Percentiles rank a stretch among this genome's conserved stretches.
These are phyloP conservation scores for Acrossocheilus fasciatus DNA, from an alignment of 2,797 vertebrate species.

Conservation along the genomic window DNA sequence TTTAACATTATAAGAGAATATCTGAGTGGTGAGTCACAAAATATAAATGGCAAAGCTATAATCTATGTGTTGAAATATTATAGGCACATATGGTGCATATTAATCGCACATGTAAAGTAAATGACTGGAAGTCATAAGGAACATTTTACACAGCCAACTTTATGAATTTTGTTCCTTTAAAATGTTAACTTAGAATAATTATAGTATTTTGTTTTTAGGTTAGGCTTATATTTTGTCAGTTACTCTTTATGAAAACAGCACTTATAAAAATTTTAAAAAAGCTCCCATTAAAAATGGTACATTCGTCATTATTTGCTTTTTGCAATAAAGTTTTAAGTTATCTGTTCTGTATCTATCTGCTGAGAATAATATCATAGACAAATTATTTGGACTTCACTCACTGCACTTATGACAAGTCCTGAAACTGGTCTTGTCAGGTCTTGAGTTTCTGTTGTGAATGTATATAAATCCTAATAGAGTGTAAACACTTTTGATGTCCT, in stretches of 20 bases:
- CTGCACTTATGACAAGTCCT: not conserved
- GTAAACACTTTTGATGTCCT: slow-evolving; percentile 8
- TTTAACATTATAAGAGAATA: slow-evolving; percentile 42
- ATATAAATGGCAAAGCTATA: slow-evolving; percentile 8
- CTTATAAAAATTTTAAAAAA: not conserved
- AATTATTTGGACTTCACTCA: not conserved
- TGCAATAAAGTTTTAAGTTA: not conserved
- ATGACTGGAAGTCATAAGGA: slow-evolving; percentile 6
- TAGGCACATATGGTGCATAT: slow-evolving; percentile 32
- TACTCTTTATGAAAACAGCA: not conserved
- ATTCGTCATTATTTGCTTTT: not conserved
- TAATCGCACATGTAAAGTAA: slow-evolving; percentile 27
- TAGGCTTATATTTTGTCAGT: not conserved
- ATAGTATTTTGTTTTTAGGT: not conserved
- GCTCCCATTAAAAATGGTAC: not conserved
- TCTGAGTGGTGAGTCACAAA: slow-evolving; percentile 31
- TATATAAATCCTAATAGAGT: not conserved
- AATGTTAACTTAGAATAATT: not conserved
- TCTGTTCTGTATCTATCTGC: not conserved
- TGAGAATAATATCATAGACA: not conserved
- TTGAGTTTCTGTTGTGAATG: not conserved
- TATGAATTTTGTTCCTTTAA: slow-evolving; percentile 8
- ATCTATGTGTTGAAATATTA: slow-evolving; percentile 1
- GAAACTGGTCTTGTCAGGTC: not conserved
- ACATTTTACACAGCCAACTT: slow-evolving; percentile 31